Conservation (phyloP, 2,113 vertebrate genomes). For the Triplophysa dalaica region DNA sequence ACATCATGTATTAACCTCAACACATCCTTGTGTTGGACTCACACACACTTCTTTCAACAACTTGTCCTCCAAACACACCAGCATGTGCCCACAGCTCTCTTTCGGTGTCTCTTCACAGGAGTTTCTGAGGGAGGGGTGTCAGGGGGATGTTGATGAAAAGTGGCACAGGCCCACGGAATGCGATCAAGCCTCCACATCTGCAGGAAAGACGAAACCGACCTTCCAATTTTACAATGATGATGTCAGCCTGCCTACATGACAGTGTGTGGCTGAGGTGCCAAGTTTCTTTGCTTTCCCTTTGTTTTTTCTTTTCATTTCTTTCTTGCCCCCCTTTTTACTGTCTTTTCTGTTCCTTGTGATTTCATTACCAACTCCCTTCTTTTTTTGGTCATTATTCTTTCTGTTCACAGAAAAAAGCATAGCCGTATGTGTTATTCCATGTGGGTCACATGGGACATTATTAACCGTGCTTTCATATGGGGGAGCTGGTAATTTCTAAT, state of each 20-base stretch:
- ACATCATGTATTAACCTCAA: neutral
- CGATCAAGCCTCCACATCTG: constrained; percentile 92
- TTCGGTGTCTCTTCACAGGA: constrained; percentile 22
- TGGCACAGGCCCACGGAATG: constrained; percentile 91
- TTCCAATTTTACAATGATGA: constrained; percentile 93
- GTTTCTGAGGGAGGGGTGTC: constrained; percentile 43
- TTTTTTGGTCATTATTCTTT: constrained; percentile 58
- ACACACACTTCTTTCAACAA: constrained; percentile 19
- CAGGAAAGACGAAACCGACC: constrained; percentile 86
- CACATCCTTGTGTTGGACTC: constrained; percentile 24
- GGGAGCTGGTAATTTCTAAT: constrained; percentile 58
- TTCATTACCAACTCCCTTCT: constrained; percentile 16
- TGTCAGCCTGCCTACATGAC: constrained; percentile 88
- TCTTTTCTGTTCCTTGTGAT: constrained; percentile 37
- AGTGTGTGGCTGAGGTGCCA: constrained; percentile 77
- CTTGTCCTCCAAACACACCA: constrained; percentile 3
- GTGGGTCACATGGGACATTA: constrained; percentile 51
- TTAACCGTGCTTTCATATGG: constrained; percentile 49
- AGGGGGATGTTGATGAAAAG: constrained; percentile 86
- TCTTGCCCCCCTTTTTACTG: constrained; percentile 37
- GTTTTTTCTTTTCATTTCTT: neutral
- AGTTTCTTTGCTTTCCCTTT: constrained; percentile 56
- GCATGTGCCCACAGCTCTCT: constrained; percentile 33
- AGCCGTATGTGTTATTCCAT: constrained; percentile 38
- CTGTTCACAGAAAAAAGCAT: constrained; percentile 54